Evolutionary conservation across 1,140 invertebrate species (phyloP).

Genomic region (Atta cephalotes): DNA sequence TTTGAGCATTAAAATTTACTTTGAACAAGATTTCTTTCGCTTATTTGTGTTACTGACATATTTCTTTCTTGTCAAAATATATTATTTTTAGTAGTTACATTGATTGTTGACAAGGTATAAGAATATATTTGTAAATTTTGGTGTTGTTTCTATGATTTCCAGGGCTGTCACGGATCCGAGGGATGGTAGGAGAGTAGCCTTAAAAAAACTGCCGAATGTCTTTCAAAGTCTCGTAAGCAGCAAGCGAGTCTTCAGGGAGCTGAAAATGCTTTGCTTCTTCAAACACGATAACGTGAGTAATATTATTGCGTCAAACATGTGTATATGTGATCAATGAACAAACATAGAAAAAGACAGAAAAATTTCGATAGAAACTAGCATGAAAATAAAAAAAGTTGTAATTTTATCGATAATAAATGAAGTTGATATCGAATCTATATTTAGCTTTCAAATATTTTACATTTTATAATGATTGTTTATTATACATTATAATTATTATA

Average conservation of each 20-base stretch:
- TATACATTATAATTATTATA: neutral
- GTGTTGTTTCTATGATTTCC: constrained; percentile 35
- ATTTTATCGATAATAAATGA: neutral
- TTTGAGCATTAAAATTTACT: no score
- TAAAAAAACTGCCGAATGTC: constrained; percentile 99
- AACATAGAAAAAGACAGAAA: neutral
- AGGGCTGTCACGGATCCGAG: constrained; percentile 99
- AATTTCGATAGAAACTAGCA: neutral
- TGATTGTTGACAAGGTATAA: neutral
- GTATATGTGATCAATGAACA: constrained; percentile 15
- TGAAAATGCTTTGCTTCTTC: constrained; percentile 99
- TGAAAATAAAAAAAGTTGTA: neutral
- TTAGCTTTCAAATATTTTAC: neutral
- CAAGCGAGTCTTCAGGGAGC: constrained; percentile 99
- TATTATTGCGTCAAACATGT: constrained; percentile 30
- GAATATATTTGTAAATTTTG: constrained; percentile 28
- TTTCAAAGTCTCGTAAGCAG: constrained; percentile 99
- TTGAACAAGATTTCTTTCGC: no score
- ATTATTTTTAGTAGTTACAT: neutral
- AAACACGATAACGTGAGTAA: constrained; percentile 99
- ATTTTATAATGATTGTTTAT: neutral
- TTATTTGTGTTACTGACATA: neutral
- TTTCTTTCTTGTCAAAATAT: constrained; percentile 9
- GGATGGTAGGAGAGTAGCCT: constrained; percentile 97
- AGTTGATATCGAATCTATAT: neutral